Base-by-base conservation (phyloP, 1,140 invertebrate species). In the Cepaea nemoralis region DNA sequence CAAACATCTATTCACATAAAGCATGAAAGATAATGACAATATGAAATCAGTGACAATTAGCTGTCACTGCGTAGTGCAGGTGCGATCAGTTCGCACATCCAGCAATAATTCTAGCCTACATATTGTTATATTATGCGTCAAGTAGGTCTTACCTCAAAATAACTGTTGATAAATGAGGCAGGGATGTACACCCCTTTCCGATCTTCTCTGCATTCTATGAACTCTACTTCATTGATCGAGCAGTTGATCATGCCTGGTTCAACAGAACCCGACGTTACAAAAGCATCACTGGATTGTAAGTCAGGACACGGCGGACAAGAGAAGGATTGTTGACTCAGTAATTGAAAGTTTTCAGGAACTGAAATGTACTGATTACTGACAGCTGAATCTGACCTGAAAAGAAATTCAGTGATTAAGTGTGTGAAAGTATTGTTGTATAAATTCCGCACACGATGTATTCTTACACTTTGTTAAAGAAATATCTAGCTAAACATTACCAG, bases 111-210 rank as follows among this genome's bases (percentile, higher is more conserved):
- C n/a, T n/a, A n/a, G n/a, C n/a, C n/a, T n/a, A n/a, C n/a, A n/a
- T n/a, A n/a, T n/a, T n/a, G n/a, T n/a, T n/a, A n/a, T n/a, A n/a
- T n/a, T n/a, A n/a, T 55, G n/a, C 6, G n/a, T 31, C n/a, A 63
- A 63, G 10, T 6, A 5, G 10, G 33, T 63, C 48, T 1, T 59
- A 77, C 75, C 16, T 77, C 75, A 77, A 77, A 77, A 40, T 37
- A 77, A 1, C 37, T n/a, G 39, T 77, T 77, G 55, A 77, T 77
- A 55, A 77, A 77, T 1, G 75, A 63, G 16, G 39, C 50, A 19
- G 75, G 75, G 50, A 77, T 77, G 75, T 77, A 77, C 2, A 77
- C 50, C 24, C 63, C 75, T 50, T 16, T 22, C 33, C 33, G 31
- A n/a, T 63, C 55, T 45, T 45, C 0, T 33, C 33, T 33, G 35